These are phyloP conservation scores for Poeciliopsis presidionis DNA, from an alignment of 2,797 vertebrate species.

Conservation along the genomic window DNA sequence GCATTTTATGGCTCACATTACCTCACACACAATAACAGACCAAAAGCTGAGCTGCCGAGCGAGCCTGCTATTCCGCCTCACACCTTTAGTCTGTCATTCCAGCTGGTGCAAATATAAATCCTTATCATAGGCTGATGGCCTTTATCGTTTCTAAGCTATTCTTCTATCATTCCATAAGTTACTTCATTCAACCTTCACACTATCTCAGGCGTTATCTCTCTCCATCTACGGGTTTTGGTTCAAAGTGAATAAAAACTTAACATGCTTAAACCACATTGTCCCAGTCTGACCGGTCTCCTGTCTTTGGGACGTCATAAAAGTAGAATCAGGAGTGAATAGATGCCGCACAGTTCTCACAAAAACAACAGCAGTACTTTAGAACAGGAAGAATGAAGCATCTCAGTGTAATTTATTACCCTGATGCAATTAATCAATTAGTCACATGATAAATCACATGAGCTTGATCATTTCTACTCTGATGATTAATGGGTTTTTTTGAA, in stretches of 20 bases:
- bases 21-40: slow-evolving; percentile 6
- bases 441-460: no score
- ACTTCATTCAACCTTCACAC: not conserved
- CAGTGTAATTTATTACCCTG: not conserved
- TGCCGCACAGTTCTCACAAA: not conserved
- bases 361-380: not conserved
- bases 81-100: not conserved
- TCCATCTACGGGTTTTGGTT: not conserved
- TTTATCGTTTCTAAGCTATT: not conserved
- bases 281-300: not conserved
- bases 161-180: not conserved
- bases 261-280: not conserved
- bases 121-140: not conserved
- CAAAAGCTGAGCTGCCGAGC: slow-evolving; percentile 13
- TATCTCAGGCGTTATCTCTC: not conserved
- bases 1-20: slow-evolving; percentile 44
- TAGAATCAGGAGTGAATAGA: not conserved
- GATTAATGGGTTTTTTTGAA: no score
- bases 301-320: not conserved
- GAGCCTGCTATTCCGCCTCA: slow-evolving; percentile 9
- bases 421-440: no score
- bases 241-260: not conserved
- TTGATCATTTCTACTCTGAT: no score
- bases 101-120: not conserved
- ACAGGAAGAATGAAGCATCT: not conserved